Conservation (phyloP, 1,140 invertebrate species). For the Charaxes varanes region DNA sequence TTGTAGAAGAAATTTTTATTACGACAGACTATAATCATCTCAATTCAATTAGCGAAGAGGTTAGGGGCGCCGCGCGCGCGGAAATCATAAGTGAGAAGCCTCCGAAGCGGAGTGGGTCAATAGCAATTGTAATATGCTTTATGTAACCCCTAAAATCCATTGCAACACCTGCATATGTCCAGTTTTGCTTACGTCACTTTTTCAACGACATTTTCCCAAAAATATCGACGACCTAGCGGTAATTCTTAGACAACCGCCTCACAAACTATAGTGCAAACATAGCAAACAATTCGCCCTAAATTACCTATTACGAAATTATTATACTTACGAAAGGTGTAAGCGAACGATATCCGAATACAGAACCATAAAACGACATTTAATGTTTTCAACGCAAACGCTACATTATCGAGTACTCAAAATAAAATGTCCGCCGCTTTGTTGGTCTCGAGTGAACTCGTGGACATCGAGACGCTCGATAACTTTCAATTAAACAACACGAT, state of each 20-base stretch:
- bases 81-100: slow-evolving; percentile 61
- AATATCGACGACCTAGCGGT: slow-evolving; percentile 63
- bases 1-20: slow-evolving; percentile 22
- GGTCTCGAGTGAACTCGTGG: slow-evolving; percentile 73
- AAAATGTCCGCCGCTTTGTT: slow-evolving; percentile 75
- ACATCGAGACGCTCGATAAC: slow-evolving; percentile 68
- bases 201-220: slow-evolving; percentile 59
- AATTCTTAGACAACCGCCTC: slow-evolving; percentile 56
- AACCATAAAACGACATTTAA: slow-evolving; percentile 72
- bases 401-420: slow-evolving; percentile 75
- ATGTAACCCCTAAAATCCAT: slow-evolving; percentile 38
- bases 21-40: slow-evolving; percentile 38
- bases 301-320: slow-evolving; percentile 33
- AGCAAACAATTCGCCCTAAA: slow-evolving; percentile 34
- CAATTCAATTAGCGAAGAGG: slow-evolving; percentile 70
- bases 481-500: slow-evolving; percentile 54
- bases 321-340: slow-evolving; percentile 73
- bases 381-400: slow-evolving; percentile 73
- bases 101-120: slow-evolving; percentile 61
- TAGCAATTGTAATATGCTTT: slow-evolving; percentile 47
- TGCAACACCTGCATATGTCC: slow-evolving; percentile 36
- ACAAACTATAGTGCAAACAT: slow-evolving; percentile 36
- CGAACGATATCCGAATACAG: slow-evolving; percentile 67
- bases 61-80: slow-evolving; percentile 71
- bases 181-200: slow-evolving; percentile 63